Conservation (phyloP, 2,113 vertebrate genomes). For the Spea multiplicata region DNA sequence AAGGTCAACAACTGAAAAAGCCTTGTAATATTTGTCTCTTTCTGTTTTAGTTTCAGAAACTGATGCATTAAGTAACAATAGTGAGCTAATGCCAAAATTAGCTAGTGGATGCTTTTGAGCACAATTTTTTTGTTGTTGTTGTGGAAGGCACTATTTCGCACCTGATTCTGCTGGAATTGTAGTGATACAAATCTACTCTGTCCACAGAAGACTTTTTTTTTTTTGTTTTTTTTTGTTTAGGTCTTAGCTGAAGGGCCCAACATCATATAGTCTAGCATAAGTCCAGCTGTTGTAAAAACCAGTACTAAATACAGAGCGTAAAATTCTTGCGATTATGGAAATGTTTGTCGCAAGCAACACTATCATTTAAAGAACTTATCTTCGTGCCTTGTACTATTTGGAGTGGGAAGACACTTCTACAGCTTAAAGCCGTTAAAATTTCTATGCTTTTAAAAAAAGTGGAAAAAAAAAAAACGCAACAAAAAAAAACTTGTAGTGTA, state of each 20-base stretch:
- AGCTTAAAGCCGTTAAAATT: conserved; percentile 73
- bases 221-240: conserved; percentile 5
- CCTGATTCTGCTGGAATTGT: conserved; percentile 1
- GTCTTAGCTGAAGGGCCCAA: conserved; percentile 7
- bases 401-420: conserved; percentile 63
- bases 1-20: conserved; percentile 49
- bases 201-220: neutral
- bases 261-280: neutral
- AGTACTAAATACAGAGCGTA: conserved; percentile 64
- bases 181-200: neutral
- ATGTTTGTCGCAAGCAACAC: conserved; percentile 86
- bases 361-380: conserved; percentile 77
- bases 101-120: conserved; percentile 70
- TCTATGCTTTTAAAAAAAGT: conserved; percentile 64
- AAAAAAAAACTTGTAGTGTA: conserved; percentile 22
- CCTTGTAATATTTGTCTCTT: conserved; percentile 58
- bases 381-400: conserved; percentile 95
- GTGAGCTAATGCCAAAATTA: conserved; percentile 60
- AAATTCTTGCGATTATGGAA: conserved; percentile 65
- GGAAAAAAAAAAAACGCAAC: conserved; percentile 43
- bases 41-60: conserved; percentile 54
- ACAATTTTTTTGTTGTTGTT: conserved; percentile 55
- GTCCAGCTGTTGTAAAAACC: conserved; percentile 51
- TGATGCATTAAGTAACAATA: conserved; percentile 51
- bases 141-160: conserved; percentile 58